Percentiles rank a stretch among this genome's conserved stretches.
Evolutionary conservation across 2,888 invertebrate species (phyloP).

Genomic region (Lathronympha strigana): DNA sequence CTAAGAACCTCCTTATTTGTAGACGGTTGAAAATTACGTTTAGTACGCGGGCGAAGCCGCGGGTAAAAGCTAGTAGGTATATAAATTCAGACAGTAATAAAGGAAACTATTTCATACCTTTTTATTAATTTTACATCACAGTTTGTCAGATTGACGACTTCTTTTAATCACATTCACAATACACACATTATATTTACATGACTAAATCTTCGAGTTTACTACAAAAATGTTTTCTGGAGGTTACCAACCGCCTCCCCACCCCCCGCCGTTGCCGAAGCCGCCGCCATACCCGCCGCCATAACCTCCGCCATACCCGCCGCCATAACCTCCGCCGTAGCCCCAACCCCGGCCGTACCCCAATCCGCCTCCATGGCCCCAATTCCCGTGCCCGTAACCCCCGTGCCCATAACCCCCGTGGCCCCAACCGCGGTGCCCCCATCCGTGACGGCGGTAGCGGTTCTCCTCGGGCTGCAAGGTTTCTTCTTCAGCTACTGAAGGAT

Average conservation of each 20-base stretch:
- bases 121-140: no score
- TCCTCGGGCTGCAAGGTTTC: no score
- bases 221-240: background rate
- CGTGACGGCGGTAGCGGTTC: no score
- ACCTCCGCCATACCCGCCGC: background rate
- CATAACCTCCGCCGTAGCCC: background rate
- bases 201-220: background rate
- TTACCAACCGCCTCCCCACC: constrained; percentile 11
- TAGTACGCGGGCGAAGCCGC: no score
- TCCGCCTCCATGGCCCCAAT: background rate
- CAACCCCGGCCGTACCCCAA: background rate
- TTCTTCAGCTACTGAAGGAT: no score
- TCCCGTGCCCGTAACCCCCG: no score
- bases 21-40: no score
- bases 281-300: constrained; percentile 9
- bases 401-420: background rate
- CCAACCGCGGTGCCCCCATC: background rate
- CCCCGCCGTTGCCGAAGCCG: constrained; percentile 17
- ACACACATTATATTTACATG: background rate
- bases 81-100: no score
- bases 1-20: no score
- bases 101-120: no score
- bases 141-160: no score
- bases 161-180: background rate
- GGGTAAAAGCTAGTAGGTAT: no score